Evolutionary conservation across 2,888 invertebrate genomes (phyloP).

Genomic region (Megastigmus dorsalis): DNA sequence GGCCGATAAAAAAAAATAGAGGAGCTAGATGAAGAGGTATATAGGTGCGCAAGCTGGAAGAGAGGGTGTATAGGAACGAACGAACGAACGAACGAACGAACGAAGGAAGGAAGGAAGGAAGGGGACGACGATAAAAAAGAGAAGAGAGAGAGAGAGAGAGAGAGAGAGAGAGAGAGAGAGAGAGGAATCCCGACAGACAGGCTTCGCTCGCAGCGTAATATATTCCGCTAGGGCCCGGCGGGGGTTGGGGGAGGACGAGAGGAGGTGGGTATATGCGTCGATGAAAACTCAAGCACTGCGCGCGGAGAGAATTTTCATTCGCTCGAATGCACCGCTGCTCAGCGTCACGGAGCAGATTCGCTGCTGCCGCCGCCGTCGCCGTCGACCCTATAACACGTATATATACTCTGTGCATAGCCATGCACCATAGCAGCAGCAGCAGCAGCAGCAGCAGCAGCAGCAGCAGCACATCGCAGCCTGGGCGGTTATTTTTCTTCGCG

Average conservation of each 20-base stretch:
- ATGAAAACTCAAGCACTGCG: constrained; percentile 38
- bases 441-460: not conserved
- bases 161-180: constrained; percentile 1
- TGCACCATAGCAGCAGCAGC: not conserved
- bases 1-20: constrained; percentile 44
- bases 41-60: not conserved
- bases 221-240: constrained; percentile 7
- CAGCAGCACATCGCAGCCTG: no score
- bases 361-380: no score
- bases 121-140: no score
- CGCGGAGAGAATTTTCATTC: constrained; percentile 33
- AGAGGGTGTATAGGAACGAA: no score
- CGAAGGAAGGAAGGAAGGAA: constrained; percentile 16
- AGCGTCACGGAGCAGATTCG: no score
- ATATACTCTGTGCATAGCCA: no score
- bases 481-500: no score
- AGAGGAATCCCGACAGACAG: no score
- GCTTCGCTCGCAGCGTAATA: constrained; percentile 24
- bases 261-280: constrained; percentile 23
- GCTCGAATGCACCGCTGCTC: constrained; percentile 21
- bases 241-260: not conserved
- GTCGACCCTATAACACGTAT: no score
- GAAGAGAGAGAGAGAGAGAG: constrained; percentile 2
- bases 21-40: not conserved
- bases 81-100: no score